A percentile compares a stretch with the other conserved stretches of the same genome.
Evolutionary conservation across 2,888 invertebrate genomes (phyloP).

Genomic region (Myopa testacea): DNA sequence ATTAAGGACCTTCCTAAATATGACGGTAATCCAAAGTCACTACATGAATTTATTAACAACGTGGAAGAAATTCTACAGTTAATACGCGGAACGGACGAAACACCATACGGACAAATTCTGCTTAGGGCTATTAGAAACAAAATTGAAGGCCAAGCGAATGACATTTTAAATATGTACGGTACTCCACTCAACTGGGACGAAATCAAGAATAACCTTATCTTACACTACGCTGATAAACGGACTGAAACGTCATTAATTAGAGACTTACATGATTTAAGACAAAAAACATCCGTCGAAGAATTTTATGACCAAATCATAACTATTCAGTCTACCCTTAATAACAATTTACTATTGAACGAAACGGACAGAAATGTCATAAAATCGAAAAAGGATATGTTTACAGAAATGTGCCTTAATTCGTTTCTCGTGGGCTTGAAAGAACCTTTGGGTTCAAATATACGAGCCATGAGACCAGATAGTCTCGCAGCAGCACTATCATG

Average conservation of each 20-base stretch:
- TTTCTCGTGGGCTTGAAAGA: constrained; percentile 48
- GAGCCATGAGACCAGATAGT: constrained; percentile 47
- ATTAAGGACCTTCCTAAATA: constrained; percentile 45
- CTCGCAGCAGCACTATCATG: constrained; percentile 38
- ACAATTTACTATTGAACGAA: constrained; percentile 47
- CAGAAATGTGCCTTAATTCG: constrained; percentile 49
- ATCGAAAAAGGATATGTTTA: constrained; percentile 44
- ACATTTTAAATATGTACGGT: constrained; percentile 46
- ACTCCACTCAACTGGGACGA: constrained; percentile 44
- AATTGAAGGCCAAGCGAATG: constrained; percentile 47
- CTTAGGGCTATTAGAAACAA: constrained; percentile 47
- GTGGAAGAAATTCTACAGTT: constrained; percentile 46
- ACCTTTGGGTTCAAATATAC: constrained; percentile 49
- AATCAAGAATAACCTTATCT: constrained; percentile 41
- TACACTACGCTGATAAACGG: constrained; percentile 43
- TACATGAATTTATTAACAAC: constrained; percentile 45
- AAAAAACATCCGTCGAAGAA: constrained; percentile 42
- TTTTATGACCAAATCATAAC: constrained; percentile 48
- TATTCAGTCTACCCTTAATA: constrained; percentile 44
- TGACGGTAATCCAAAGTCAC: constrained; percentile 42
- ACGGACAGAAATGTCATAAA: constrained; percentile 40
- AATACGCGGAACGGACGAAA: constrained; percentile 32
- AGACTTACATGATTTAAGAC: constrained; percentile 44
- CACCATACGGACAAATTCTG: constrained; percentile 41
- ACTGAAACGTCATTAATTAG: constrained; percentile 44